These are phyloP conservation scores for Epinephelus malabaricus DNA, from an alignment of 2,797 vertebrate species.

Conservation along the genomic window DNA sequence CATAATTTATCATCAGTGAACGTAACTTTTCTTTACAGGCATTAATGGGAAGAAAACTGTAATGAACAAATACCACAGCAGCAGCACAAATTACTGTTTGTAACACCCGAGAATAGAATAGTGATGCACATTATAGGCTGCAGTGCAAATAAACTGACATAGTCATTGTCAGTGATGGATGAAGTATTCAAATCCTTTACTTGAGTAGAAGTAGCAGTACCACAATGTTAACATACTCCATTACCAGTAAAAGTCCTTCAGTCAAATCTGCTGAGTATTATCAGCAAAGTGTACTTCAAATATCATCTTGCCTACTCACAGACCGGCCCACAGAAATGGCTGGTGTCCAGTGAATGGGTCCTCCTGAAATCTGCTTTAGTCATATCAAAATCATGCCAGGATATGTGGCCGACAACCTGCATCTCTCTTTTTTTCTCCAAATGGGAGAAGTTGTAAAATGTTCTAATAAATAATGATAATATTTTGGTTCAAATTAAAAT, in stretches of 20 bases:
- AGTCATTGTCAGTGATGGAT: background rate
- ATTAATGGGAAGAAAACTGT: background rate
- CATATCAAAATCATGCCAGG: too few species aligned
- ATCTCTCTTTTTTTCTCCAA: too few species aligned
- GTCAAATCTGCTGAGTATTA: background rate
- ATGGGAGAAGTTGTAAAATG: too few species aligned
- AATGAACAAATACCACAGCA: background rate
- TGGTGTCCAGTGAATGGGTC: too few species aligned
- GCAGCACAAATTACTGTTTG: background rate
- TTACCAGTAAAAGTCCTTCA: background rate
- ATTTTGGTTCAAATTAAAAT: too few species aligned
- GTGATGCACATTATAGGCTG: background rate
- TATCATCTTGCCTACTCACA: too few species aligned
- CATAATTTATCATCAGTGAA: conserved; percentile 7
- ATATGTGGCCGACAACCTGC: too few species aligned
- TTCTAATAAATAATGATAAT: too few species aligned
- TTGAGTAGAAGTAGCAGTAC: background rate
- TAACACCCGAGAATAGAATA: background rate
- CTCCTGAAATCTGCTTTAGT: too few species aligned
- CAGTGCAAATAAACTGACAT: background rate
- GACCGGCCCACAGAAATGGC: too few species aligned
- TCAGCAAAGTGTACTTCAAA: too few species aligned
- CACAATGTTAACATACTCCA: background rate
- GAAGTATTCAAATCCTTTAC: background rate
- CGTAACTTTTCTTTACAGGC: background rate